A percentile compares a stretch with the other conserved stretches of the same genome.
Conservation (phyloP, 2,888 invertebrate genomes). For the Protonemura montana region DNA sequence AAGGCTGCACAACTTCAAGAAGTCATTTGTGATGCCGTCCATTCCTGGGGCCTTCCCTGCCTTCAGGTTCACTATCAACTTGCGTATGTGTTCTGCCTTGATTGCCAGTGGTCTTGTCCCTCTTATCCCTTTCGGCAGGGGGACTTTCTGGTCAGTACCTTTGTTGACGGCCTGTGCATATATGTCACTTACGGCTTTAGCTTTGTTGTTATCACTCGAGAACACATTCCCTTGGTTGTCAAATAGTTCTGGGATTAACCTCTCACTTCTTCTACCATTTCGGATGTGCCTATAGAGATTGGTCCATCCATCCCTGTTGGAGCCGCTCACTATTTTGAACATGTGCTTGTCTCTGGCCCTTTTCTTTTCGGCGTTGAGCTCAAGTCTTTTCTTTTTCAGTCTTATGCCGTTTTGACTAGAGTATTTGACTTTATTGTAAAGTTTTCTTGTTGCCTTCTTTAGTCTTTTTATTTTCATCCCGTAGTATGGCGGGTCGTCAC, state of each 20-base stretch:
- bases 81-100: not conserved
- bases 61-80: slow-evolving; percentile 7
- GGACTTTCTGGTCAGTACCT: not conserved
- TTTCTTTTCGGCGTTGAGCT: not conserved
- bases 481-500: not conserved
- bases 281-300: not conserved
- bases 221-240: not conserved
- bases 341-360: not conserved
- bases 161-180: not conserved
- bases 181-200: not conserved
- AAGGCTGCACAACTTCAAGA: not conserved
- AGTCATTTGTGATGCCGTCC: slow-evolving; percentile 1
- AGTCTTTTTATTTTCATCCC: not conserved
- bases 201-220: not conserved
- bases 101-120: not conserved
- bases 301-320: not conserved
- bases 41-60: not conserved
- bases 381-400: not conserved
- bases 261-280: not conserved
- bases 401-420: not conserved
- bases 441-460: not conserved
- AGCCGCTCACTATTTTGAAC: not conserved
- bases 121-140: not conserved
- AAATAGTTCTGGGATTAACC: not conserved
- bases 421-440: slow-evolving; percentile 15